A percentile compares a stretch with the other conserved stretches of the same genome.
Conservation (phyloP, 2,888 invertebrate species). For the Aphelenchoides bicaudatus region DNA sequence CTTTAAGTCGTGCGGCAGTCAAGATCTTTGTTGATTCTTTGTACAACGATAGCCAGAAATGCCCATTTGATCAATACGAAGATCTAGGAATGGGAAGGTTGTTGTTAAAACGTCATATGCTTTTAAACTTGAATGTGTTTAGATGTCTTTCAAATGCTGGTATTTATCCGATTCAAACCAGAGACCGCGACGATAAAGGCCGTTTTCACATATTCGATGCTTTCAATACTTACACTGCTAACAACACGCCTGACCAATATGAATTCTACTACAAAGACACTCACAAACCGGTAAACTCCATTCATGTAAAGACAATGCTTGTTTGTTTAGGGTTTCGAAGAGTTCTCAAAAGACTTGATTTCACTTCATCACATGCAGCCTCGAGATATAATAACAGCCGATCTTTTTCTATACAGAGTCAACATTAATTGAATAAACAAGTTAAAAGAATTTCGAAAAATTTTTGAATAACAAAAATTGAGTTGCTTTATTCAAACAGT, state of each 20-base stretch:
- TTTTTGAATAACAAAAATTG: too few relatives aligned
- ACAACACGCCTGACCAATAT: neutral
- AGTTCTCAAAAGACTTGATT: neutral
- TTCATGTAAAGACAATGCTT: too few relatives aligned
- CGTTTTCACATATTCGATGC: conserved; percentile 1
- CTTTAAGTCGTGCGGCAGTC: conserved; percentile 7
- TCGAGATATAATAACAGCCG: too few relatives aligned
- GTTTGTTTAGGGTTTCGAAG: neutral
- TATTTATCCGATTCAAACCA: neutral
- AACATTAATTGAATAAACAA: too few relatives aligned
- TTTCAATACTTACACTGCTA: neutral
- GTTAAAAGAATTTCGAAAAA: too few relatives aligned
- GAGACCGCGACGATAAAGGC: neutral
- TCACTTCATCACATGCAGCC: neutral
- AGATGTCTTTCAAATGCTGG: neutral
- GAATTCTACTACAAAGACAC: neutral
- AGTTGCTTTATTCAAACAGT: too few relatives aligned
- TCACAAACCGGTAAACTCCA: neutral
- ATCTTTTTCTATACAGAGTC: too few relatives aligned
- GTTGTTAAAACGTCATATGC: neutral
- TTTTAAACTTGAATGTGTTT: neutral
- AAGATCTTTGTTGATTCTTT: conserved; percentile 8
- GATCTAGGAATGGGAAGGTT: neutral
- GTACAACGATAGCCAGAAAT: neutral
- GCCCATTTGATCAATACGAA: neutral